Evolutionary conservation across 1,140 invertebrate genomes (phyloP), one percentile per base, ranked within the genome.

Genomic region (Bacillus rossius): DNA sequence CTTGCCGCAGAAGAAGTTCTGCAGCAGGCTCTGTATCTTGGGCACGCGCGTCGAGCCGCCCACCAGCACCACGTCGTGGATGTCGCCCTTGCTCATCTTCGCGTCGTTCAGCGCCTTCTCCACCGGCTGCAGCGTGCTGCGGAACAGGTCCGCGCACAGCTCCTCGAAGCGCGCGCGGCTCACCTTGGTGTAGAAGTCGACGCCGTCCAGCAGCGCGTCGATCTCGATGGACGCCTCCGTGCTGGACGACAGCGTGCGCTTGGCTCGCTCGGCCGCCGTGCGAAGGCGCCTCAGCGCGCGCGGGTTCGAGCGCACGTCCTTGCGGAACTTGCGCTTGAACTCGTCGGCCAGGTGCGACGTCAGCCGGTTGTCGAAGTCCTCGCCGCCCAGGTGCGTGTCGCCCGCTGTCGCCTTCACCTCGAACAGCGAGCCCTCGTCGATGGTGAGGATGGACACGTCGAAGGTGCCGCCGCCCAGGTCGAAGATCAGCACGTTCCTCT

Each of bases 391-490:
- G 67, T 87, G 83, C 0, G 86, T 88, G 64, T 88, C 86, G 0
- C 87, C 86, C 0, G 88, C 85, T 7, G 90, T 92, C 0, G 90
- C 80, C 71, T 83, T 85, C 0, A 92, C 89, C 77, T 93, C 84
- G 64, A 88, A 89, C 19, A 88, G 70, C 0, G 85, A 86, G 5
- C 92, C 92, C 72, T 94, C 90, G 59, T 89, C 87, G 70, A 96
- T 94, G 48, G 86, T 83, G 1, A 96, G 72, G 42, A 95, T 84
- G 16, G 92, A 95, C 0, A 95, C 92, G 74, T 96, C 92, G 60
- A 89, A 89, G 41, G 86, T 88, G 17, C 86, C 86, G 43, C 86
- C 86, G 5, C 87, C 87, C 26, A 89, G 74, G 70, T 89, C 87
- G 60, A 88, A 89, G 37, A 89, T 87, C 0, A 88, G 71, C 0